Percentiles rank a stretch among this genome's conserved stretches.
phyloP scores from a whole-genome alignment of 2,113 vertebrate genomes.

The Callocephalon fimbriatum region DNA sequence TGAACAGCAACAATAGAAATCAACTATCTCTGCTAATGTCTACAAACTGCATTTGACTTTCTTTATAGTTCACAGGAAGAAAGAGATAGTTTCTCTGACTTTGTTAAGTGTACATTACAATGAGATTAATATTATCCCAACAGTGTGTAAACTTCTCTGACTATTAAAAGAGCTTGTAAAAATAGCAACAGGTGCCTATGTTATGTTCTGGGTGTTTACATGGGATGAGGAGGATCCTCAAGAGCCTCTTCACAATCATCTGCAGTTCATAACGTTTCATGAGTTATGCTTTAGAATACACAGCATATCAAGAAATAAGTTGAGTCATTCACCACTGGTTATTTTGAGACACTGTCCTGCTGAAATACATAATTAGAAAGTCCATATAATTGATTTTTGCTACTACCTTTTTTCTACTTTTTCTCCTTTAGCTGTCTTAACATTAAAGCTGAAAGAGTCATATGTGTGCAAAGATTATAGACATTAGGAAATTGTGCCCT shows the following conservation, averaged over 20 bases:
- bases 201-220: not conserved
- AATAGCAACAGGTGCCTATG: not conserved
- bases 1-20: not conserved
- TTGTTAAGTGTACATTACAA: not conserved
- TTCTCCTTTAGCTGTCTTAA: not conserved
- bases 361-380: not conserved
- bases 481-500: not conserved
- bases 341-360: not conserved
- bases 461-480: not conserved
- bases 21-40: not conserved
- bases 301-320: not conserved
- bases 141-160: not conserved
- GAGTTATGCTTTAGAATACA: not conserved
- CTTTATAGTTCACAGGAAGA: not conserved
- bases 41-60: not conserved
- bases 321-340: not conserved
- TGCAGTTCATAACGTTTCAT: not conserved
- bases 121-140: not conserved
- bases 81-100: not conserved
- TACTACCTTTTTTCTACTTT: not conserved
- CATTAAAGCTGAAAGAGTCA: not conserved
- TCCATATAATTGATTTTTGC: not conserved
- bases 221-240: not conserved
- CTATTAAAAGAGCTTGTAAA: not conserved
- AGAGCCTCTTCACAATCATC: not conserved